Evolutionary conservation across 2,797 vertebrate species (phyloP).

Genomic region (Calcarius lapponicus): DNA sequence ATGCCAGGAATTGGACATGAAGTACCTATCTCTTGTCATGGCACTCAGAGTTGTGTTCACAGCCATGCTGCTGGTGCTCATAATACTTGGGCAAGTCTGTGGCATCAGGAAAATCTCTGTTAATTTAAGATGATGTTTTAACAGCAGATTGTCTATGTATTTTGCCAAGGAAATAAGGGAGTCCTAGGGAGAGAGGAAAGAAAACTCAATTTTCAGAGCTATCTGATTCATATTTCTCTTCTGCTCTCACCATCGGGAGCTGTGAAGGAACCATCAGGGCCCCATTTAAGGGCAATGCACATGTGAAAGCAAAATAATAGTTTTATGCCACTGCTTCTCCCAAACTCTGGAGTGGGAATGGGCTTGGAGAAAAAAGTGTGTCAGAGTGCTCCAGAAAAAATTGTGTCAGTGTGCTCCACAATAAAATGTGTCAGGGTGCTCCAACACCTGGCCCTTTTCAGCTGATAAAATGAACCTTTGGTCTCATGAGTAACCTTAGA

Average conservation of each 20-base stretch:
- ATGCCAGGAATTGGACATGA: not conserved
- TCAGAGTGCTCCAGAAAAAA: not conserved
- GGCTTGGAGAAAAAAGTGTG: not conserved
- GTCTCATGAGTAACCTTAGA: not conserved
- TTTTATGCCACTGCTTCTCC: not conserved
- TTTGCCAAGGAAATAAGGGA: not conserved
- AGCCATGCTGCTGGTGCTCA: not conserved
- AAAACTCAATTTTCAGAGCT: not conserved
- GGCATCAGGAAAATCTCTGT: not conserved
- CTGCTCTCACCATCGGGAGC: not conserved
- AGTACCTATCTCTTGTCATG: not conserved
- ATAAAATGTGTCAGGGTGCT: not conserved
- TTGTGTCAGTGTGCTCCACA: not conserved
- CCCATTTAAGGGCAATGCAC: not conserved
- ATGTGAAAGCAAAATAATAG: not conserved
- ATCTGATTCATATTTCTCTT: not conserved
- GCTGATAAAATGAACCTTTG: not conserved
- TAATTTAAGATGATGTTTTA: not conserved
- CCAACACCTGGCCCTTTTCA: not conserved
- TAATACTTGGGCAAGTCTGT: not conserved
- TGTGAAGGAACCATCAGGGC: not conserved
- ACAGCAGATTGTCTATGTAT: not conserved
- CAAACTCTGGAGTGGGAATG: fast-evolving
- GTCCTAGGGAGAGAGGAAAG: not conserved
- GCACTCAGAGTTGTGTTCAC: not conserved